Evolutionary conservation across 2,113 vertebrate species (phyloP), one percentile per base, ranked within the genome.

Genomic region (Scolopax mira): DNA sequence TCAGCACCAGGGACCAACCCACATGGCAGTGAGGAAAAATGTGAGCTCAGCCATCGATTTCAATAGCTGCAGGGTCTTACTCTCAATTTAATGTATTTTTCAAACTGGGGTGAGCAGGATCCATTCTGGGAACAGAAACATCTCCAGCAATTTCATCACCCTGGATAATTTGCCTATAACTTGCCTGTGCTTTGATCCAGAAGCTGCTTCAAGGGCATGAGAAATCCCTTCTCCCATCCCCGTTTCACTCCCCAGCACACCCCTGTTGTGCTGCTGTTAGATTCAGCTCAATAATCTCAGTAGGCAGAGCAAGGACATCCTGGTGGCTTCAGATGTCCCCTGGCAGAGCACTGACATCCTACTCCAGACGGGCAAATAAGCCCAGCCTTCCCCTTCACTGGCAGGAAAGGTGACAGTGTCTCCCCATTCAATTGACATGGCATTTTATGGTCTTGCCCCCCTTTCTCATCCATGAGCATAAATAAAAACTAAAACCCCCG

Each of bases 61-160:
- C 72, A 71, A n/a, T 51, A 89, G 66, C 91, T 84, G 80, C 80
- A 79, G 86, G 84, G 58, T 84, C 81, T 90, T 80, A 52, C 73
- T 74, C 58, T 71, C 25, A 18, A 46, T 79, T 89, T 82, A 70
- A 85, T 35, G 58, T 33, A 77, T 89, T 92, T 96, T 94, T 94
- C 79, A 82, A 90, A 67, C 2, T 2, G 54, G 62, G 65, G 52
- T 62, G 69, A 90, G 60, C 60, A 78, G 64, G 73, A 81, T 67
- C 61, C 52, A 44, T 81, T 86, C 80, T 89, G 80, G 95, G 64
- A 93, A 79, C 22, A 93, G 81, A 92, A 89, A 79, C 51, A 77
- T 58, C 71, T 66, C 58, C 42, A 79, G 54, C 54, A 69, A 82
- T 88, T 89, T 82, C 66, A 82, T 67, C 49, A 37, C 78, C 25